Evolutionary conservation across 2,113 vertebrate species (phyloP), one percentile per base, ranked within the genome.

Genomic region (Maccullochella peelii): DNA sequence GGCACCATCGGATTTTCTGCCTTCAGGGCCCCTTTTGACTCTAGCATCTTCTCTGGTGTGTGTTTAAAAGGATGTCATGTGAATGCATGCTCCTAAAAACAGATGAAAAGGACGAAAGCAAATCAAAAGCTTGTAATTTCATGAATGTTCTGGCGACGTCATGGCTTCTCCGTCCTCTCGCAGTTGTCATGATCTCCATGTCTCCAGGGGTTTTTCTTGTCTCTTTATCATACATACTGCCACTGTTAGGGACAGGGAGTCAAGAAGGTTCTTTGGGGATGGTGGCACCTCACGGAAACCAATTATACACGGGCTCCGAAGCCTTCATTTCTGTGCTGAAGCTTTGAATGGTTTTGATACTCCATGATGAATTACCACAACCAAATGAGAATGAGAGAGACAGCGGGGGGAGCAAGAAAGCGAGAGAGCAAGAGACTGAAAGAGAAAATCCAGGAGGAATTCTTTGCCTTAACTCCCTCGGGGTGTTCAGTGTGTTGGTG

Each of bases 291-390:
- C 89, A 88, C 72, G 38, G 83, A 91, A 91, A 92, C 62, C 90
- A 93, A 92, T 94, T 93, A 91, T 72, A 62, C 81, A 68, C 49
- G 14, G 66, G 68, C 80, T 88, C 80, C 6, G 21, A 78, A 89
- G 73, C 86, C 81, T 84, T 88, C 86, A 73, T 90, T 85, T 86
- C 77, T 83, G 70, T 42, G 63, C 81, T 23, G 72, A 40, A 80
- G 84, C 80, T 79, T 84, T 88, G 80, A 90, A 91, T 83, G 87
- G 74, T 82, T 93, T 85, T 91, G 92, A 92, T 93, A 91, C 85
- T 89, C 86, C 79, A 47, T 85, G 92, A 93, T 92, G 91, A 92
- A 94, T 94, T 90, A 88, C 78, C 87, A 82, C 86, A 82, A 89
- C 57, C 91, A 89, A 92, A 92, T 87, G 86, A 91, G 93, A 87